Evolutionary conservation across 2,888 invertebrate genomes (phyloP).

Genomic region (Rotaria socialis): DNA sequence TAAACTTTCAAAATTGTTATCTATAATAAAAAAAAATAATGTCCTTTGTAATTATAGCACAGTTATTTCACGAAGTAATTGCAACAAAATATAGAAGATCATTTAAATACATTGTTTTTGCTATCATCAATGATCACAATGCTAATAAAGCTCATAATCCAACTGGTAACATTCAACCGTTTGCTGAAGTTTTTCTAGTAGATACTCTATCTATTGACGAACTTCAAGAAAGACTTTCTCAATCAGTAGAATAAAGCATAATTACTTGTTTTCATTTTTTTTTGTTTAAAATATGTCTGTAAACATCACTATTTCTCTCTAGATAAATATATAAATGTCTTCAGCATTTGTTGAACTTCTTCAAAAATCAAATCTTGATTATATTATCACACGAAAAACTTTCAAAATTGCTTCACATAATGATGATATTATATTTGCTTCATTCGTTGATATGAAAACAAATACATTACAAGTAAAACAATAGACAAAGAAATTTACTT

Average conservation of each 20-base stretch:
- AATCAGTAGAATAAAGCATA: no score
- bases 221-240: neutral
- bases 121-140: slow-evolving; percentile 20
- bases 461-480: neutral
- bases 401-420: neutral
- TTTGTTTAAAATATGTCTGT: no score
- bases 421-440: neutral
- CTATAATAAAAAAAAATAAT: no score
- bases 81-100: neutral
- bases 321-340: slow-evolving; percentile 11
- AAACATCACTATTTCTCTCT: neutral
- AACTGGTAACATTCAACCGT: neutral
- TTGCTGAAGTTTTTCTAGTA: neutral
- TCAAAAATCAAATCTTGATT: slow-evolving; percentile 4
- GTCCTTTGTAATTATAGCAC: neutral
- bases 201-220: neutral
- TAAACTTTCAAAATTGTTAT: neutral
- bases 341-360: slow-evolving; percentile 11
- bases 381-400: neutral
- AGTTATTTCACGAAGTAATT: neutral
- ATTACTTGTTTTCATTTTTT: no score
- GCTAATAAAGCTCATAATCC: neutral
- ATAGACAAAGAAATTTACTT: no score
- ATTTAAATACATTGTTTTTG: neutral
- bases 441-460: neutral